Base-by-base conservation (phyloP, 2,888 invertebrate genomes). In the Epinotia brunnichana region DNA sequence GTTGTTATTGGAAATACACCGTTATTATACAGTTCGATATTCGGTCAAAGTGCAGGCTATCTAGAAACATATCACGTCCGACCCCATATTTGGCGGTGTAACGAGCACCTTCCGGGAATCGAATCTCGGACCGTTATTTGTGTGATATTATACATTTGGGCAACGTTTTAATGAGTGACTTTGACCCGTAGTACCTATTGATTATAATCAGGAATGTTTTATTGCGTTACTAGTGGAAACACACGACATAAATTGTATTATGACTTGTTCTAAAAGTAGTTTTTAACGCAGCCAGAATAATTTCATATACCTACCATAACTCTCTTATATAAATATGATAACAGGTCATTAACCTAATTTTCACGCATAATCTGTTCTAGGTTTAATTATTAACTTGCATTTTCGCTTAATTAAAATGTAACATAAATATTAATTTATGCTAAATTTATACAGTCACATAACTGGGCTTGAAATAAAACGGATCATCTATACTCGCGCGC, bases 1-100 rank as follows among this genome's bases (percentile, higher is more conserved):
- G 15, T 13, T n/a, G 48, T 48, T 48, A 10, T 13, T 66, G 11
- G 5, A 64, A 54, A 61, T 24, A 17, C 13, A 21, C 70, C 70
- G 64, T 60, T 71, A 66, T 53, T 63, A 60, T 69, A 59, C 70
- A 59, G 70, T 71, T 71, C 53, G 70, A 53, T 66, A 48, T 57
- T 70, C 64, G 70, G 70, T 71, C 70, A 71, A 60, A 71, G 70
- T 59, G 64, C 66, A 71, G 63, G 24, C 53, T 70, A 70, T 61
- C 64, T 71, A 71, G 53, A 70, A 71, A 60, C 60, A 61, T 19
- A 59, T 71, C 70, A 71, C 70, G 70, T 71, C 66, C 60, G 66
- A 29, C 24, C 63, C 70, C 70, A 60, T 71, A 71, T 71, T 71
- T 15, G 66, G 70, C 59, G 24, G 69, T 24, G 56, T 66, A 71